Evolutionary conservation across 2,113 vertebrate genomes (phyloP), one percentile per base, ranked within the genome.

Genomic region (Bagarius yarrelli): DNA sequence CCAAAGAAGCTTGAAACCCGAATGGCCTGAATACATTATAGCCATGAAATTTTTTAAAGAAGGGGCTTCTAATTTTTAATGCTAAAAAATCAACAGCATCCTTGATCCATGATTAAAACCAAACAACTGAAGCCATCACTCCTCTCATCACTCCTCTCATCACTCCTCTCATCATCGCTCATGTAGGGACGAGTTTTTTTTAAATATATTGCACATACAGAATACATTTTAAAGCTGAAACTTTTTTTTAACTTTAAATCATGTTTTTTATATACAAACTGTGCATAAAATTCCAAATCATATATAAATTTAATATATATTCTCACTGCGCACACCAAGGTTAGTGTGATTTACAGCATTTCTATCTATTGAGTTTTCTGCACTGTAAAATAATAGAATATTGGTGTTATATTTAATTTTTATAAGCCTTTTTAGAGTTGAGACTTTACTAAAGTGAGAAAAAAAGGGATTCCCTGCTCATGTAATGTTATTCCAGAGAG

Each of bases 301-400:
- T 47, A 47, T 11, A 47, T 47, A 47, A 47, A 47, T 47, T 47
- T 8, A 47, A 11, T 47, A 47, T 47, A 87, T 88, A 70, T 87
- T 87, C 83, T 84, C 88, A 61, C 34, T 80, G 84, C 83, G 83
- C 85, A 86, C 82, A 84, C 80, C n/a, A n/a, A n/a, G n/a, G n/a
- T n/a, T 30, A 80, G 19, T 53, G 80, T 71, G 72, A 83, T 87
- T 88, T 84, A 53, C 23, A 56, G 70, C 77, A 78, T 85, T 87
- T 86, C 81, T 82, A 80, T 88, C 76, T 86, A 80, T 86, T 79
- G 82, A 81, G 84, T 85, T 83, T 86, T 81, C 80, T 90, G 88
- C 90, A 86, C 89, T 92, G 86, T 92, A 90, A 91, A 92, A 91
- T 91, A 88, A 90, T 90, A 87, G 88, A 91, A 91, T 92, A 91